phyloP scores from a whole-genome alignment of 2,797 vertebrate species.

The Pangasius sanitwongsei region DNA sequence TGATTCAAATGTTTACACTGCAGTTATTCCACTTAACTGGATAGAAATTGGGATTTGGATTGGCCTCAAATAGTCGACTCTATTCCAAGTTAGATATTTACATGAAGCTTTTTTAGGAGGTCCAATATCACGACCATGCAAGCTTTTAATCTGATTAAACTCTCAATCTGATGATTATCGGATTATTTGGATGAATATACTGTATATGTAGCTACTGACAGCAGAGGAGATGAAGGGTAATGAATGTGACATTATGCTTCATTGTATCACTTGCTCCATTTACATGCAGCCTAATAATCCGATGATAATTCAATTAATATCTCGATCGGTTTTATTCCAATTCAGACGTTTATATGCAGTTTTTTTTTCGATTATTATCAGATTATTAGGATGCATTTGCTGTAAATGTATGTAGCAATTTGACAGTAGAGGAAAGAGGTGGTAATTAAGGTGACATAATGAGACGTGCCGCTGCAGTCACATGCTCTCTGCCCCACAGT shows the following conservation, averaged over 20 bases:
- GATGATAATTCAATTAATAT: not conserved
- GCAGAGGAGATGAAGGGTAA: not conserved
- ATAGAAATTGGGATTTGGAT: not conserved
- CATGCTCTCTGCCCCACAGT: slow-evolving; percentile 37
- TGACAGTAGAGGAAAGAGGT: not conserved
- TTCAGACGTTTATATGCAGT: not conserved
- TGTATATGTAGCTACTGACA: not conserved
- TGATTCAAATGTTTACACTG: not conserved
- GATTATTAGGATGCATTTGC: not conserved
- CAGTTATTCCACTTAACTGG: not conserved
- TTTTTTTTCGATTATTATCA: not conserved
- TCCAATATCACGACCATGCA: not conserved
- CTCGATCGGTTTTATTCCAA: not conserved
- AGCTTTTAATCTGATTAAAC: not conserved
- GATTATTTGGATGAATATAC: not conserved
- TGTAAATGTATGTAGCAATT: not conserved
- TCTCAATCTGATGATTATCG: not conserved
- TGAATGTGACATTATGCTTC: not conserved
- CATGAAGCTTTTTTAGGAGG: not conserved
- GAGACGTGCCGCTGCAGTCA: slow-evolving; percentile 14
- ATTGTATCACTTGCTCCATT: not conserved
- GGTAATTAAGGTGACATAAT: slow-evolving; percentile 51
- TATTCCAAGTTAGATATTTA: not conserved
- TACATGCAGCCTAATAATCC: not conserved
- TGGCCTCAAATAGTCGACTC: not conserved